Evolutionary conservation across 2,797 vertebrate species (phyloP), one percentile per base, ranked within the genome.

Genomic region (Sebastes vulpes): DNA sequence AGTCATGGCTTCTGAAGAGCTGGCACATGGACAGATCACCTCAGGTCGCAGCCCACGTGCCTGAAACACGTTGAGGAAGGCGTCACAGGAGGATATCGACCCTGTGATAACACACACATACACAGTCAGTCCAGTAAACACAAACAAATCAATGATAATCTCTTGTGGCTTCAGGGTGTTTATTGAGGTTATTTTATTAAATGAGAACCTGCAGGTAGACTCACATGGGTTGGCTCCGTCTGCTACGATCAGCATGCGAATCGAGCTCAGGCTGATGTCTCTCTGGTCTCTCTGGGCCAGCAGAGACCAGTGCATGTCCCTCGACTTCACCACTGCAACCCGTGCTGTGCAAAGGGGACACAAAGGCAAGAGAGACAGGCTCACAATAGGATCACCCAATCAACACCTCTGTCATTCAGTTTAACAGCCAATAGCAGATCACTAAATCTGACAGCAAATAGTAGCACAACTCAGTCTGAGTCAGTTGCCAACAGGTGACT

Each of bases 301-400:
- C 65, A 99, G 97, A 60, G 98, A 99, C 98, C 98, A 99, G 94
- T 99, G 98, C 98, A 99, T 99, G 95, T 99, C 98, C n/a, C 98
- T 97, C 1, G 98, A 99, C 88, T 99, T 99, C 38, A 99, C 97
- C 86, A 99, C 96, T 0, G 98, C 98, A 9, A 98, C 97, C 53
- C 80, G 96, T 0, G 98, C 98, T 99, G 84, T 4, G 72, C 29
- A 50, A 59, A 4, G 57, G 58, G 46, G 42, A 74, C 29, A 54
- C 8, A 74, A 26, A 87, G 31, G 79, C 65, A 82, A 78, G 18
- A 68, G 68, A 79, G 63, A 65, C 50, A 72, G 28, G 57, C 52
- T 64, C 58, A 73, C 42, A 72, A 76, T 21, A 38, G 14, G 70
- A 26, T 77, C 81, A 58, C 20, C 63, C 71, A 84, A 54, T 78